Base-by-base conservation (phyloP, 2,888 invertebrate species). In the Agriopis marginaria region DNA sequence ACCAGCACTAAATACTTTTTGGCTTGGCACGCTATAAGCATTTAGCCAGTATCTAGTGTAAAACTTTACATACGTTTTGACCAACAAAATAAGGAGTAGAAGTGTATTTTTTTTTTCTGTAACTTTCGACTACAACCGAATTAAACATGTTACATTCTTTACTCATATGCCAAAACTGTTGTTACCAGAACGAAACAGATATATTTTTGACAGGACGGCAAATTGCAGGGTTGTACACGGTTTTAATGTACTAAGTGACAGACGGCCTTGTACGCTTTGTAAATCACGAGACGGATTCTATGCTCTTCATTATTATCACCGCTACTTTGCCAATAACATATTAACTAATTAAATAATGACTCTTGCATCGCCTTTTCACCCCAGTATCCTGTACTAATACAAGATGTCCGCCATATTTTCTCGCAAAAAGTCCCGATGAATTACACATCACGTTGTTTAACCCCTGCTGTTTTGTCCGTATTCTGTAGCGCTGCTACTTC, bases 381-480 rank as follows among this genome's bases (percentile, higher is more conserved):
- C 44, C 50, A 14, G 42, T 14, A 59, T 59, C 39, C 12, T 39
- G 54, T 51, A 65, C 68, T 64, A 66, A 66, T 67, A 65, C 68
- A 40, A 60, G 14, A 62, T 65, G 68, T 68, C 65, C 63, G 72
- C 68, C 58, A 72, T 47, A 72, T 72, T 71, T 69, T 59, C 54
- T 39, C 50, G 69, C 67, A 74, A 74, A 72, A 74, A 74, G 59
- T 72, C 40, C 55, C 10, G 65, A 74, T 74, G 74, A 72, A 72
- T 74, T 71, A 74, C 72, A 23, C 72, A 74, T 74, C 40, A 63
- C 70, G 64, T 69, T 68, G 64, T 70, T 50, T 51, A 71, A 65
- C 70, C 63, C 74, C 74, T 49, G 74, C 74, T 74, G 74, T 62
- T 23, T 32, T 12, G 58, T 12, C 55, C 54, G 32, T 74, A 74